Percentiles rank a stretch among this genome's conserved stretches.
phyloP scores from a whole-genome alignment of 2,888 invertebrate genomes.

The Cosmia pyralina region DNA sequence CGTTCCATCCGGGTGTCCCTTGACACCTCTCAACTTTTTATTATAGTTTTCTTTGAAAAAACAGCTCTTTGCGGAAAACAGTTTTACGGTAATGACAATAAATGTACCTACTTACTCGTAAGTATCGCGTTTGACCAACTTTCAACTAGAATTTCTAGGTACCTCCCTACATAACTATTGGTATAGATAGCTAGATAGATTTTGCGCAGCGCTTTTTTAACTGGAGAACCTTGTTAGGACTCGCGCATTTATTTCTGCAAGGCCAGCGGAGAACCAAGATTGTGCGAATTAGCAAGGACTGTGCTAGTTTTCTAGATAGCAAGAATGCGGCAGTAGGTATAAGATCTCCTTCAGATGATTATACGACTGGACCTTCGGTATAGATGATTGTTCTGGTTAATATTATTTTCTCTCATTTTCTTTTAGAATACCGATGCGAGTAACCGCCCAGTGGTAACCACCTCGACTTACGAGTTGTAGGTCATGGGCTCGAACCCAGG shows the following conservation, averaged over 20 bases:
- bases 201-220: constrained; percentile 12
- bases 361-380: background rate
- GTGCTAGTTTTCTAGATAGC: constrained; percentile 21
- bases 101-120: too few species aligned
- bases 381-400: too few species aligned
- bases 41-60: constrained; percentile 12
- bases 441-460: too few species aligned
- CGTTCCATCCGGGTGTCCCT: too few species aligned
- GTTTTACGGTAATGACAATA: constrained; percentile 20
- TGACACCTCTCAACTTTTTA: too few species aligned
- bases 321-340: constrained; percentile 2
- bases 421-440: too few species aligned
- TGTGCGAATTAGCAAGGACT: constrained; percentile 36
- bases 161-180: background rate
- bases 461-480: too few species aligned
- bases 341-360: constrained; percentile 1
- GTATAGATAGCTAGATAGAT: background rate
- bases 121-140: constrained; percentile 14
- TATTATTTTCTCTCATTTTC: too few species aligned
- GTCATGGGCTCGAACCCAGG: too few species aligned
- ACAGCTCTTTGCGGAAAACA: constrained; percentile 1
- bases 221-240: constrained; percentile 27
- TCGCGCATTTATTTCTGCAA: constrained; percentile 47
- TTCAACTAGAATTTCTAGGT: constrained; percentile 10
- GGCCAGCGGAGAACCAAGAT: constrained; percentile 34